A percentile compares a stretch with the other conserved stretches of the same genome.
phyloP scores from a whole-genome alignment of 2,113 vertebrate genomes.

The Solea senegalensis region DNA sequence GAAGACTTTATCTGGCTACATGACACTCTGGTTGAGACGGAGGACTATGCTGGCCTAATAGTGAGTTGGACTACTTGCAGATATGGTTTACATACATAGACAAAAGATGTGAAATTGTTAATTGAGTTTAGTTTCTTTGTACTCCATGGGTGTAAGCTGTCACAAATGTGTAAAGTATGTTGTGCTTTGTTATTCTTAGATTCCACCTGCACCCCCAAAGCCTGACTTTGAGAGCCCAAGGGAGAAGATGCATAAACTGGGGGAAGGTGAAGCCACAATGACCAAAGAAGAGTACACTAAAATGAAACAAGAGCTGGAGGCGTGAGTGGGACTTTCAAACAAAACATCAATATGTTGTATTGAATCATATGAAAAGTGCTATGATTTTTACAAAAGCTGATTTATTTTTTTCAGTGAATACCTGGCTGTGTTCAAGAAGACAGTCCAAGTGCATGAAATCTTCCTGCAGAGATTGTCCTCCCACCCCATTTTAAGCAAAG shows the following conservation, averaged over 20 bases:
- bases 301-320: conserved; percentile 99
- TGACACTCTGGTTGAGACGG: conserved; percentile 90
- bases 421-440: conserved; percentile 98
- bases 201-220: conserved; percentile 93
- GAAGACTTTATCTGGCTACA: conserved; percentile 99
- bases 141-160: no score
- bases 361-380: background rate
- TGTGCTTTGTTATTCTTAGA: conserved; percentile 74
- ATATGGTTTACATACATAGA: background rate
- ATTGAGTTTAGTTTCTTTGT: background rate
- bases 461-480: conserved; percentile 94
- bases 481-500: conserved; percentile 92
- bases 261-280: conserved; percentile 96
- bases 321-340: conserved; percentile 80
- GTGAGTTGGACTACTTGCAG: conserved; percentile 80
- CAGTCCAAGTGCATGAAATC: conserved; percentile 95
- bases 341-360: background rate
- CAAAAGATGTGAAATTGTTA: background rate
- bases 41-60: conserved; percentile 95
- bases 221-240: conserved; percentile 96
- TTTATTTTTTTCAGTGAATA: conserved; percentile 80
- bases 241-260: conserved; percentile 98
- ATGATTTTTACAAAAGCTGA: background rate
- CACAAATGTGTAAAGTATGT: background rate
- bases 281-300: conserved; percentile 97